Evolutionary conservation across 1,140 invertebrate genomes (phyloP).

Genomic region (Arion vulgaris): DNA sequence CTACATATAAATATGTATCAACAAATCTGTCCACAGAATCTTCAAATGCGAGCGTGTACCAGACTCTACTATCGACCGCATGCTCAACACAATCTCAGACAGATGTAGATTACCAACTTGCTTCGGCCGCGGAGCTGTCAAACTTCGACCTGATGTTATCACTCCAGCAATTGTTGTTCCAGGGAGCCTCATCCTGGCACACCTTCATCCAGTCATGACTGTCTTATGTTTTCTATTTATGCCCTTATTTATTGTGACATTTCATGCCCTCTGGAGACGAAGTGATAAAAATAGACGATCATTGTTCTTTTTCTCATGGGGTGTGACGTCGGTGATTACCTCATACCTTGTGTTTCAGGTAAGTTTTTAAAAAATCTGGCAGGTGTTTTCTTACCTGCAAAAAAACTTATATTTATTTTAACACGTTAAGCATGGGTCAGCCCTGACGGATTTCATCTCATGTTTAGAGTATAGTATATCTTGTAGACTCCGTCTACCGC

Average conservation of each 20-base stretch:
- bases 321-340: slow-evolving; percentile 57
- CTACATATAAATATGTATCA: background rate
- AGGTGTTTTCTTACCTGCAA: too few species aligned
- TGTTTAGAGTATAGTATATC: too few species aligned
- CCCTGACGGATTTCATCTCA: too few species aligned
- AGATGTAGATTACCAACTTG: slow-evolving; percentile 63
- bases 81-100: slow-evolving; percentile 51
- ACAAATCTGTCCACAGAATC: slow-evolving; percentile 41
- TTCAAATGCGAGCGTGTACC: slow-evolving; percentile 54
- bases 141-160: slow-evolving; percentile 58
- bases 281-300: slow-evolving; percentile 41
- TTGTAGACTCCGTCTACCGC: too few species aligned
- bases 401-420: too few species aligned
- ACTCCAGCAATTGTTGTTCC: slow-evolving; percentile 60
- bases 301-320: slow-evolving; percentile 65
- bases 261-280: slow-evolving; percentile 53
- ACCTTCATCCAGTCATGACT: slow-evolving; percentile 52
- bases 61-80: slow-evolving; percentile 45
- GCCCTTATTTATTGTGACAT: slow-evolving; percentile 56
- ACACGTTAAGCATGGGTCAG: too few species aligned
- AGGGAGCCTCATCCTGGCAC: slow-evolving; percentile 53
- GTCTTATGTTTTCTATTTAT: slow-evolving; percentile 53
- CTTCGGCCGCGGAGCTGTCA: slow-evolving; percentile 57
- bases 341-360: slow-evolving; percentile 54
- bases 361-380: background rate